These are phyloP conservation scores for Psilanteris sp. DNA, from an alignment of 1,140 invertebrate species.

Conservation along the genomic window DNA sequence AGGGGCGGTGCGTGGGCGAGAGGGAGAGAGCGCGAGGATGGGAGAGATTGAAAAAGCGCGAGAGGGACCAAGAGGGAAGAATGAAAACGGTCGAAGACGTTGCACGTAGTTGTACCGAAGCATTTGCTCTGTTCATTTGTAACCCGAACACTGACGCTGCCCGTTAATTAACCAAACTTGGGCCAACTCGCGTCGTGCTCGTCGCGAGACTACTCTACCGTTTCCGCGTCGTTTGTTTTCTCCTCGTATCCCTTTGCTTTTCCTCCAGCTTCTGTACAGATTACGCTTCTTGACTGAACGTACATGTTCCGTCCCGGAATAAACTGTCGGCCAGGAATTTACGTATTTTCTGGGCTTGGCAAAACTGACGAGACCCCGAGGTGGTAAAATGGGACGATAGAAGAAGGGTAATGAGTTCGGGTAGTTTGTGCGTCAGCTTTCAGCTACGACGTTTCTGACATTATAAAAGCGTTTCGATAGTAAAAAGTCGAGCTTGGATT, in stretches of 20 bases:
- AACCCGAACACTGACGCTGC: conserved; percentile 52
- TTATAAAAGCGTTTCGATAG: neutral
- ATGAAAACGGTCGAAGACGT: conserved; percentile 43
- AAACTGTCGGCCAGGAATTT: conserved; percentile 36
- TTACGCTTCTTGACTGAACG: conserved; percentile 50
- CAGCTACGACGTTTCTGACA: too few relatives aligned
- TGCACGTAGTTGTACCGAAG: conserved; percentile 18
- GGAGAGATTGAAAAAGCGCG: too few relatives aligned
- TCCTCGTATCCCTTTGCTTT: conserved; percentile 21
- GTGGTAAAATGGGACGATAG: too few relatives aligned
- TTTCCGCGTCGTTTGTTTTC: conserved; percentile 50
- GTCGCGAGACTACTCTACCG: conserved; percentile 28
- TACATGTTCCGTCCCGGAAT: conserved; percentile 23
- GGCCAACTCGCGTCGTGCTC: conserved; percentile 50
- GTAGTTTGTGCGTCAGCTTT: too few relatives aligned
- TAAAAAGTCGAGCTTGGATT: too few relatives aligned
- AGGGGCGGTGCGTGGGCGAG: too few relatives aligned
- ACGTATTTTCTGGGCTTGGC: conserved; percentile 15
- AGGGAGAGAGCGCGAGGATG: too few relatives aligned
- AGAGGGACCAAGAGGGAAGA: conserved; percentile 3
- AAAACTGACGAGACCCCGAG: too few relatives aligned
- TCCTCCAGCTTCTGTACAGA: conserved; percentile 39
- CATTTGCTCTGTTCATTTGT: conserved; percentile 50
- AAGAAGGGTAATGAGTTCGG: too few relatives aligned
- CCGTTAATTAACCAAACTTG: conserved; percentile 64